Percentiles rank a stretch among this genome's conserved stretches.
These are phyloP conservation scores for Metaphire vulgaris DNA, from an alignment of 1,140 invertebrate species.

Conservation along the genomic window DNA sequence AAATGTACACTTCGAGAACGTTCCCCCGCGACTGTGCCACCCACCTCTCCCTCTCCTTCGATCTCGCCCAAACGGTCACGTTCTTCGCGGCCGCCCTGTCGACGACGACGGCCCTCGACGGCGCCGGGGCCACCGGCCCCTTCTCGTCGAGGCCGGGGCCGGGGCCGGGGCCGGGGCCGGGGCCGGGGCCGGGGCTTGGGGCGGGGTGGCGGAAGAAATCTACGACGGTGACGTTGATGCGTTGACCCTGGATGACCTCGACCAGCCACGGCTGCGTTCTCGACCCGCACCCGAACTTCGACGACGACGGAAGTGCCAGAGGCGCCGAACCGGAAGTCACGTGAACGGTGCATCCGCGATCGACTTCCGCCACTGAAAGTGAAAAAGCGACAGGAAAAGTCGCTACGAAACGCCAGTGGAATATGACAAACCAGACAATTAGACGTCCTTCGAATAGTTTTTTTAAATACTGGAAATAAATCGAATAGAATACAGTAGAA, in stretches of 20 bases:
- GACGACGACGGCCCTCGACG: neutral
- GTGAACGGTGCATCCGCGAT: neutral
- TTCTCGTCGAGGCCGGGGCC: neutral
- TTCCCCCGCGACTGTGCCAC: neutral
- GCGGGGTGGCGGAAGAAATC: neutral
- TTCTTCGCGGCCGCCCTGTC: neutral
- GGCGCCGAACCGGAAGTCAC: neutral
- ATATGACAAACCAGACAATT: neutral
- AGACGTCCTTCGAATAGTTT: neutral
- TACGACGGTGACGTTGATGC: neutral
- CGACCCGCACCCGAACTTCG: conserved; percentile 4
- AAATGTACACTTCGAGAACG: neutral
- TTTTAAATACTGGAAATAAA: neutral
- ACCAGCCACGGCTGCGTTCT: conserved; percentile 3
- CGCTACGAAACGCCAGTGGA: too few relatives aligned
- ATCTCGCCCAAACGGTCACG: neutral
- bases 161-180: neutral
- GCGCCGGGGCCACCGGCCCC: too few relatives aligned
- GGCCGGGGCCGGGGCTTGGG: neutral
- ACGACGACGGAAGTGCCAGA: neutral
- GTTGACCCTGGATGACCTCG: neutral
- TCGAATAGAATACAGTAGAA: too few relatives aligned
- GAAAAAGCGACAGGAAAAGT: too few relatives aligned
- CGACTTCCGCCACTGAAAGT: neutral
- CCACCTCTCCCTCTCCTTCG: neutral